Base-by-base conservation (phyloP, 2,113 vertebrate genomes). In the Ptilorrhoa leucosticta region DNA sequence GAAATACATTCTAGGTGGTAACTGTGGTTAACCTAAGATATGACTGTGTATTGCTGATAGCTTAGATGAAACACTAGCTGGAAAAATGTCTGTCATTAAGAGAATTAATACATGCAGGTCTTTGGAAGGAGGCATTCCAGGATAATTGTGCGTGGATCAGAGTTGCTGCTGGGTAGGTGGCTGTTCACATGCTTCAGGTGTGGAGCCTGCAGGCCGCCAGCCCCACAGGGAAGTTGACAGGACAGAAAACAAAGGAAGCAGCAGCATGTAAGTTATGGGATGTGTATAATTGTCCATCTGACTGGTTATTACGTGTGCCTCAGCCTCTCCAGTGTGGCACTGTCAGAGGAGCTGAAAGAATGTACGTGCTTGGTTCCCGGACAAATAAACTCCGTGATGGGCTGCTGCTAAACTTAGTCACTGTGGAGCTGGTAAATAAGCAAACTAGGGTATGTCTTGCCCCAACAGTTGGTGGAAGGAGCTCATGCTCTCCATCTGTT, bases 401-500 rank as follows among this genome's bases (percentile, higher is more conserved):
- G 58, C 78, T 86, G 58, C 19, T 63, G 66, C 85, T 96, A 87
- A 93, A 90, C 53, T 87, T 85, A 80, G 66, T n/a, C 26, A 33
- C 73, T 78, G n/a, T n/a, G 11, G 84, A 51, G 75, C 40, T 87
- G 66, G 45, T 66, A 88, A 85, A 91, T 63, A 87, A 87, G 89
- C 56, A 58, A 66, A 50, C 7, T 27, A 39, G 84, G 66, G 31
- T 79, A 61, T 78, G 54, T 31, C 54, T 86, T 94, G 42, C 31
- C 66, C 78, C 72, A 33, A 23, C 37, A 86, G 60, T 76, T 91
- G 73, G 54, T 91, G 68, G 84, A 76, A 63, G 71, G 56, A 82
- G 17, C n/a, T 94, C 40, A 40, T 56, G 61, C 48, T 44, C 28
- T 89, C 87, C 83, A 72, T 95, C 80, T 94, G 70, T 94, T 96